Conservation (phyloP, 1,140 invertebrate genomes). For the Glomeris maerens region DNA sequence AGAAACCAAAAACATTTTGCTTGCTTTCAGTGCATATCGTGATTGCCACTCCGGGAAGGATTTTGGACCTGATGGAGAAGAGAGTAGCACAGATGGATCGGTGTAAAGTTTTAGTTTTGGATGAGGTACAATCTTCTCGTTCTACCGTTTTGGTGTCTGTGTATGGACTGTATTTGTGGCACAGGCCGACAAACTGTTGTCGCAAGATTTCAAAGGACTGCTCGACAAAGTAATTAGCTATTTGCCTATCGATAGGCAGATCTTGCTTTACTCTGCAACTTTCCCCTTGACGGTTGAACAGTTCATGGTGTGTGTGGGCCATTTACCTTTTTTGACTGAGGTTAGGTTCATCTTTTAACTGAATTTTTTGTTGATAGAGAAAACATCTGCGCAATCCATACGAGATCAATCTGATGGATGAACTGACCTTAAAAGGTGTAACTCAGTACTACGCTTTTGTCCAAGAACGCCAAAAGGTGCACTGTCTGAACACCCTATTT, state of each 20-base stretch:
- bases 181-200: conserved; percentile 90
- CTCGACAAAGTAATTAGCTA: conserved; percentile 88
- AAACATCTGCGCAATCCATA: conserved; percentile 93
- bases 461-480: conserved; percentile 99
- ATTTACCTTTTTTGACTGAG: background rate
- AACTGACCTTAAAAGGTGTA: conserved; percentile 95
- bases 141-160: too few species aligned
- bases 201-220: conserved; percentile 99
- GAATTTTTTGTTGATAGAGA: conserved; percentile 35
- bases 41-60: conserved; percentile 97
- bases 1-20: background rate
- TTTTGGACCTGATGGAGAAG: conserved; percentile 99
- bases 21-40: conserved; percentile 77
- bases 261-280: conserved; percentile 96
- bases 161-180: background rate
- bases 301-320: conserved; percentile 75
- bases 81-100: conserved; percentile 90
- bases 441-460: conserved; percentile 99
- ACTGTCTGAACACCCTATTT: conserved; percentile 98
- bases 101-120: conserved; percentile 91
- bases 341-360: background rate
- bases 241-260: conserved; percentile 89
- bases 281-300: conserved; percentile 98
- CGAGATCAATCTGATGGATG: conserved; percentile 99
- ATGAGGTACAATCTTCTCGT: conserved; percentile 58